Base-by-base conservation (phyloP, 1,140 invertebrate genomes). In the Eciton burchellii region DNA sequence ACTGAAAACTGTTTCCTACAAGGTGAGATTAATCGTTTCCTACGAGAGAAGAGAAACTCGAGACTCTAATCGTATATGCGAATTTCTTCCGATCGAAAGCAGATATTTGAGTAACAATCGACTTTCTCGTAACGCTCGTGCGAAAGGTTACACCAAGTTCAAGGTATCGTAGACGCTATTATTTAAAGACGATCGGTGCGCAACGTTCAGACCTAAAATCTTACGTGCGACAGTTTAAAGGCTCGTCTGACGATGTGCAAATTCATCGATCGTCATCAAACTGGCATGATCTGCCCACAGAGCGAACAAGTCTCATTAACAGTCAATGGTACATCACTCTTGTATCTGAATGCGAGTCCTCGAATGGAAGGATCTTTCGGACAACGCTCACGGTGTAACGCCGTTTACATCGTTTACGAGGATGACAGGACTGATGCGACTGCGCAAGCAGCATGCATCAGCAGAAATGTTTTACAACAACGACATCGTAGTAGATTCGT, bases 61-160 rank as follows among this genome's bases (percentile, higher is more conserved):
- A 74, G 4, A 52, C 63, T 62, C 8, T 41, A 57, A 73, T 73
- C 21, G 1, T 73, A 11, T 26, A 26, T 12, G 16, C 4, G 0
- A 16, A 47, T 59, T 59, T 29, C 59, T 59, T 73, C 60, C 43
- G 14, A 76, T 49, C 19, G 14, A 11, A 3, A 2, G 9, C 49
- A 62, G 21, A 52, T 6, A 19, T 35, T 35, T 43, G 29, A 62
- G 35, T 41, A 19, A 45, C 16, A 60, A 11, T 73, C 3, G 41
- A 8, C 3, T 43, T 1, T 11, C 19, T 19, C 3, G 21, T 6
- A 41, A 3, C 12, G n/a, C 26, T 43, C n/a, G 11, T 43, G 8
- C 12, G 66, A 66, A 66, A 57, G n/a, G 56, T 47, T 56, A 21
- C 12, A n/a, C 29, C 57, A 76, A n/a, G 73, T 56, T 79, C 74